Base-by-base conservation (phyloP, 1,140 invertebrate species). In the Camponotus floridanus region DNA sequence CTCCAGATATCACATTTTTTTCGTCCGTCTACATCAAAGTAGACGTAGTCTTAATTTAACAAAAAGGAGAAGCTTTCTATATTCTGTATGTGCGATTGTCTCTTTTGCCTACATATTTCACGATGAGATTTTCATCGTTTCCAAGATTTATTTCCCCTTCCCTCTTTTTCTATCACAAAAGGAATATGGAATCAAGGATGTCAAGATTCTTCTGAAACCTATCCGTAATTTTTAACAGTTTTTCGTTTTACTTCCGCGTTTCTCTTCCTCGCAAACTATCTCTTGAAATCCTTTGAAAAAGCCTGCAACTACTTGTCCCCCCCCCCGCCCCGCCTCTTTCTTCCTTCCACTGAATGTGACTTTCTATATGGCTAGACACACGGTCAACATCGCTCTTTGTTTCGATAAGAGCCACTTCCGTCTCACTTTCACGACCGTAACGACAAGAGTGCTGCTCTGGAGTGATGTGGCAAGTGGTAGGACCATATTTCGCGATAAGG, bases 381-480 rank as follows among this genome's bases (percentile, higher is more conserved):
- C 81, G 90, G 89, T 92, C 92, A 92, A 92, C 88, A 92, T 74
- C 68, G 45, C 80, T 79, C 87, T 92, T 92, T 92, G 88, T 92
- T 87, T 91, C 88, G 81, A 86, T 76, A 89, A 92, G 83, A 84
- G 84, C 73, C 78, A 85, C 73, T 81, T 86, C 71, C 73, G 81
- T 85, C 64, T 57, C 59, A 39, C 79, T 83, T 83, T 83, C 8
- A n/a, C 26, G 31, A 61, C 39, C 68, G 42, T 74, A 83, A 74
- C 68, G 68, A 83, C 55, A 18, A 45, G 79, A 81, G 51, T 59
- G 70, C 42, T 18, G 15, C 51, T 18, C 21, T 26, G 68, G 36
- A 64, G 59, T 78, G 73, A 85, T 39, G 73, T 21, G 68, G 55
- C 55, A 81, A 81, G 68, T 73, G 68, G 36, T 73, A 73, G 26